Evolutionary conservation across 2,113 vertebrate species (phyloP), one percentile per base, ranked within the genome.

Genomic region (Recurvirostra avosetta): DNA sequence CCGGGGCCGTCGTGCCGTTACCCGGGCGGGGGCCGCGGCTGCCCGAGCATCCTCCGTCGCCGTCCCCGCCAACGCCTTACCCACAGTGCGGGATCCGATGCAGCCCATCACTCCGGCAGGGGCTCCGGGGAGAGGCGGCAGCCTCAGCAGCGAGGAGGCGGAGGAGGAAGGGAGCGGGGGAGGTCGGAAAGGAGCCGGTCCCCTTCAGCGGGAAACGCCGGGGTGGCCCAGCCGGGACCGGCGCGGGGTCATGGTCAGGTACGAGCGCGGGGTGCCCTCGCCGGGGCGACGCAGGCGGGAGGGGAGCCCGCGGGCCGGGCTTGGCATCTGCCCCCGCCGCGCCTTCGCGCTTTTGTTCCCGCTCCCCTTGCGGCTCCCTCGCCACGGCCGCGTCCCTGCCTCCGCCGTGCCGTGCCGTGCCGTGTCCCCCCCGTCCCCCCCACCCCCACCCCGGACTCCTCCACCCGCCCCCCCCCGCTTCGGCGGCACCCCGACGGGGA

Each of bases 31-130:
- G 72, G 65, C 88, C 71, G 81, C 92, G 50, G 7, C 82, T 30
- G 66, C 75, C 78, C 66, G 56, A 92, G 87, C 83, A 94, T 90
- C 84, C 77, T 38, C 84, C 6, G 40, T 53, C 77, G 50, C 68
- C 70, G 74, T 90, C 90, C 62, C 68, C 92, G 91, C 92, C 95
- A 91, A 96, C 96, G 96, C 97, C 98, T 98, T 97, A 98, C 98
- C 98, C 94, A 98, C 98, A 45, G 98, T 98, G 97, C 98, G 92
- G 96, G 98, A 98, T 97, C 98, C 98, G 92, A 98, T 98, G 98
- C 98, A 98, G 97, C 98, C 98, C 98, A 98, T 98, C 96, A 86
- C 97, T 97, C 96, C 94, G 89, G 96, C 90, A 45, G 86, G 94
- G 91, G 38, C 90, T 94, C 84, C 91, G 71, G 36, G 80, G n/a